Base-by-base conservation (phyloP, 2,888 invertebrate genomes). In the Atrina japonica region DNA sequence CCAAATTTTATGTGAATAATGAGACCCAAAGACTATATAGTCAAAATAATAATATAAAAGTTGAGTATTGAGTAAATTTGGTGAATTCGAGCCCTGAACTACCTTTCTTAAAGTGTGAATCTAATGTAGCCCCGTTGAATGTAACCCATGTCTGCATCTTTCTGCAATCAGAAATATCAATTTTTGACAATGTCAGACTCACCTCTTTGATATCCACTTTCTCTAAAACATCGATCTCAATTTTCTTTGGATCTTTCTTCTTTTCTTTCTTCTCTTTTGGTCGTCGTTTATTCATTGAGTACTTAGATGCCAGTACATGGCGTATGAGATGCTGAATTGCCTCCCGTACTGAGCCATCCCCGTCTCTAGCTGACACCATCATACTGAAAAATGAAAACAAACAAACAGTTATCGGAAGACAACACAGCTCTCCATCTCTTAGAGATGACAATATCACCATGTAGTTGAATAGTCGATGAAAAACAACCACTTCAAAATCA, bases 321-420 rank as follows among this genome's bases (percentile, higher is more conserved):
- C 87, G 69, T 9, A 87, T 72, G n/a, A 88, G 74, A 6, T 80
- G 76, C 73, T 86, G 85, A 52, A 88, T 76, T 55, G 85, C 86
- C 63, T 75, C 73, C 41, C 80, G 72, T 25, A 88, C 83, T 0
- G 84, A 83, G 7, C 83, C 85, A 67, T 88, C 87, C 40, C 78
- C 76, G 50, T 79, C 78, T 55, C 78, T 81, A 0, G 86, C 83
- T 29, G 88, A 87, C 29, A 85, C 86, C 69, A 82, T 74, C 11
- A 86, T 72, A 73, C 88, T 88, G 61, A 9, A 73, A 59, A 29
- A 69, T 18, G 41, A 25, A 18, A n/a, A 47, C 35, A 35, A 35
- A 35, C 11, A 11, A 7, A 5, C 5, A 7, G 11, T 7, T 35
- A 47, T 16, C 47, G 47, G 3, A 7, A 1, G 11, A 49, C 49